Percentiles rank a stretch among this genome's conserved stretches.
These are phyloP conservation scores for Sebastes miniatus DNA, from an alignment of 2,797 vertebrate species.

Conservation along the genomic window DNA sequence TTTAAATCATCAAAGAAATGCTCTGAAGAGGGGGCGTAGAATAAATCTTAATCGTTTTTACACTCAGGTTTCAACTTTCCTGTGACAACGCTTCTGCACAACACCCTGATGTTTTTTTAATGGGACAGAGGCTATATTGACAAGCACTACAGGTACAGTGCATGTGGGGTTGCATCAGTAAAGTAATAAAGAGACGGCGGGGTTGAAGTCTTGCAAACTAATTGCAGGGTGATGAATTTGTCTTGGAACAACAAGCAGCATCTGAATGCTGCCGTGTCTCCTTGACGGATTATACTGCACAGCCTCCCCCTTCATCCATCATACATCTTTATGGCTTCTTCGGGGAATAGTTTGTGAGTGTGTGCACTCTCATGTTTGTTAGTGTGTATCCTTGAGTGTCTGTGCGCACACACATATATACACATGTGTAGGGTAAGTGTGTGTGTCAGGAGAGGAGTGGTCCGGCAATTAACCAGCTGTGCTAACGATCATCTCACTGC, in stretches of 20 bases:
- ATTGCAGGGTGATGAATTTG: constrained; percentile 73
- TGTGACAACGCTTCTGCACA: constrained; percentile 4
- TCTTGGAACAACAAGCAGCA: constrained; percentile 70
- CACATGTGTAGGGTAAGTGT: not conserved
- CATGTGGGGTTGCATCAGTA: constrained; percentile 22
- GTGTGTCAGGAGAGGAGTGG: constrained; percentile 60
- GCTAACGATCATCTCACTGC: constrained; percentile 74
- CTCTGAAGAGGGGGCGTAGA: not conserved
- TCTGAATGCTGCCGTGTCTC: constrained; percentile 67
- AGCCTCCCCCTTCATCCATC: constrained; percentile 64
- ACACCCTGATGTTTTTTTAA: constrained; percentile 13
- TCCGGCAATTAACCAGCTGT: constrained; percentile 77
- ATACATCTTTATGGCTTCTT: constrained; percentile 62
- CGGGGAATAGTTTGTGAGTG: constrained; percentile 39
- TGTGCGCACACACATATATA: not conserved
- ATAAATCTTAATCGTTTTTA: not conserved
- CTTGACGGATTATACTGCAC: constrained; percentile 65
- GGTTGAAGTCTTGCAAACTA: constrained; percentile 63
- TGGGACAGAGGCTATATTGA: constrained; percentile 17
- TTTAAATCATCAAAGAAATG: not conserved
- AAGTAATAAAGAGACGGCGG: constrained; percentile 56
- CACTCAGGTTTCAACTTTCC: not conserved
- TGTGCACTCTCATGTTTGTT: constrained; percentile 16
- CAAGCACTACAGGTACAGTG: constrained; percentile 21
- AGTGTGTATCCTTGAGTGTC: constrained; percentile 6